Evolutionary conservation across 2,113 vertebrate species (phyloP).

Genomic region (Dryoscopus gambensis): DNA sequence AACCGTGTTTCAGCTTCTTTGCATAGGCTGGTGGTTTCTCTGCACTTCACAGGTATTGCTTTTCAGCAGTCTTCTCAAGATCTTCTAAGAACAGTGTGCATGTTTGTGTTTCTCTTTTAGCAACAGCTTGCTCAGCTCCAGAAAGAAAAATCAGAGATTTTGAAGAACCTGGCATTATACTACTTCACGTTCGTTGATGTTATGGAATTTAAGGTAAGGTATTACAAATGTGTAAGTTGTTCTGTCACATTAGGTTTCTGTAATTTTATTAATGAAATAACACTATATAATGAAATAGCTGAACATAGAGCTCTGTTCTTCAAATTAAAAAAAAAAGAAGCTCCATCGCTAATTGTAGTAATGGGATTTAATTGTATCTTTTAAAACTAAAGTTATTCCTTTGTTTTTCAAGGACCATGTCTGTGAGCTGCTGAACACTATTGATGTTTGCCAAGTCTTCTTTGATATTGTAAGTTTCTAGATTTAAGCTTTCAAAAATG

Average conservation of each 20-base stretch:
- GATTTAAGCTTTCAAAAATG: neutral
- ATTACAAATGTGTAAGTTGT: neutral
- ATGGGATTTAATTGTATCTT: neutral
- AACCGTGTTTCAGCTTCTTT: constrained; percentile 55
- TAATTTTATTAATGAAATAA: neutral
- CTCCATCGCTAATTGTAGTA: neutral
- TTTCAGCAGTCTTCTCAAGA: neutral
- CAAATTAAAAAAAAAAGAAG: neutral
- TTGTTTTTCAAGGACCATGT: constrained; percentile 87
- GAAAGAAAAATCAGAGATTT: constrained; percentile 98
- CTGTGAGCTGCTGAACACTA: constrained; percentile 96
- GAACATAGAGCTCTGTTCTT: neutral
- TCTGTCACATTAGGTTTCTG: neutral
- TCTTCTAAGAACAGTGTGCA: neutral
- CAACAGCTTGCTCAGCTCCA: constrained; percentile 99
- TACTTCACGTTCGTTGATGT: constrained; percentile 99
- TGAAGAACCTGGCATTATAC: constrained; percentile 98
- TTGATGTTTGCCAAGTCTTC: constrained; percentile 98
- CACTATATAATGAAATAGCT: neutral
- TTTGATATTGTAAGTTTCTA: constrained; percentile 94
- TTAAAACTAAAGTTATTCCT: neutral
- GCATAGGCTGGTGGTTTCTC: constrained; percentile 27
- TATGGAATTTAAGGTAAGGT: constrained; percentile 97
- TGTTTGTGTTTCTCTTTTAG: constrained; percentile 77
- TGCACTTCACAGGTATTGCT: neutral